Evolutionary conservation across 1,140 invertebrate genomes (phyloP).

Genomic region (Cydia pomonella): DNA sequence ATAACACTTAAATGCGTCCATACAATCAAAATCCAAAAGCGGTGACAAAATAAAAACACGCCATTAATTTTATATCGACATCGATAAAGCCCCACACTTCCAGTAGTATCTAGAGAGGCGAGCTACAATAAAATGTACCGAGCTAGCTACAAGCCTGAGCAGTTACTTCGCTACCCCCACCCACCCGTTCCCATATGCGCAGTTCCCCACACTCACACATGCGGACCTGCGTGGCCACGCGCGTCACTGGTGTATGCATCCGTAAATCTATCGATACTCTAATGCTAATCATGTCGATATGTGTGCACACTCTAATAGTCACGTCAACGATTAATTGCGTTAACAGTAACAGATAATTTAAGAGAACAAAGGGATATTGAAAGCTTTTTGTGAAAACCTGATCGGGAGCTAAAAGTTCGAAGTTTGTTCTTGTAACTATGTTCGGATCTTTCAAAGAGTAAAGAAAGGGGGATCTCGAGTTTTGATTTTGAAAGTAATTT

Average conservation of each 20-base stretch:
- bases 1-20: conserved; percentile 51
- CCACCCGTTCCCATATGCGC: conserved; percentile 67
- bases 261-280: conserved; percentile 62
- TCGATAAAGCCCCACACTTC: conserved; percentile 62
- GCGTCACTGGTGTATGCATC: conserved; percentile 63
- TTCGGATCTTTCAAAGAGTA: neutral
- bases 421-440: neutral
- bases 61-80: conserved; percentile 70
- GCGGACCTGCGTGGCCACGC: conserved; percentile 48
- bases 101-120: conserved; percentile 75
- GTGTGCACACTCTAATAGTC: conserved; percentile 17
- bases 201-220: conserved; percentile 53
- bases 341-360: conserved; percentile 14
- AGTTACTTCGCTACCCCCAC: conserved; percentile 61
- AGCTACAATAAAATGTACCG: conserved; percentile 80
- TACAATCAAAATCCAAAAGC: conserved; percentile 46
- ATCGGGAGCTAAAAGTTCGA: neutral
- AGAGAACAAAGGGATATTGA: neutral
- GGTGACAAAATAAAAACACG: conserved; percentile 54
- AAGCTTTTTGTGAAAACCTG: neutral
- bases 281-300: conserved; percentile 50
- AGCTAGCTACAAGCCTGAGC: conserved; percentile 76
- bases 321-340: conserved; percentile 1
- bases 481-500: neutral
- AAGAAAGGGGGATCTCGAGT: neutral